phyloP scores from a whole-genome alignment of 2,113 vertebrate species.

The Trematomus loennbergii region DNA sequence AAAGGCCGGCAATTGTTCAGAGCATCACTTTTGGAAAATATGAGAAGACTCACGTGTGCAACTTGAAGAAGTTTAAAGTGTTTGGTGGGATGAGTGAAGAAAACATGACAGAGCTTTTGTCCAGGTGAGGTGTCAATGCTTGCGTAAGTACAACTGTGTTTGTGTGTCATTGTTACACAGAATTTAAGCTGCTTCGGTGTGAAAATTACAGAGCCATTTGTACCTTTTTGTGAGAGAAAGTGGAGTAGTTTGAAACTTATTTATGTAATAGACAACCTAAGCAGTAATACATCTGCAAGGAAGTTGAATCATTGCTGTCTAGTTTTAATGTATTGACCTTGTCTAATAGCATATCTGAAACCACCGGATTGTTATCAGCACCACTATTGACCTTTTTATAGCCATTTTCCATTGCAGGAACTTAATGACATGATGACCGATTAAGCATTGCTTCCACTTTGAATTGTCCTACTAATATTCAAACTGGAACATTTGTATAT shows the following conservation, averaged over 20 bases:
- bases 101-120: slow-evolving; percentile 98
- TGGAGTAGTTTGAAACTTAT: neutral
- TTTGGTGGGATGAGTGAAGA: slow-evolving; percentile 99
- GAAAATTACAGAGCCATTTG: neutral
- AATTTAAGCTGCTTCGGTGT: neutral
- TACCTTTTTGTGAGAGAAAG: neutral
- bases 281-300: neutral
- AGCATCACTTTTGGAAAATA: slow-evolving; percentile 99
- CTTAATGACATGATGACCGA: too few species aligned
- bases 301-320: too few species aligned
- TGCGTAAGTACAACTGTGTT: neutral
- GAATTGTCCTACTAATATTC: too few species aligned
- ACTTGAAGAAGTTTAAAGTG: slow-evolving; percentile 99
- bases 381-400: too few species aligned
- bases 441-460: too few species aligned
- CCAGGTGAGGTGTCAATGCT: slow-evolving; percentile 85
- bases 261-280: neutral
- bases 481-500: too few species aligned
- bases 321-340: too few species aligned
- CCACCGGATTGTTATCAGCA: too few species aligned
- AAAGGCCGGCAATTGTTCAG: slow-evolving; percentile 96
- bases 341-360: too few species aligned
- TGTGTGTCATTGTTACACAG: neutral
- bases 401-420: too few species aligned
- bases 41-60: slow-evolving; percentile 98